A percentile compares a stretch with the other conserved stretches of the same genome.
phyloP scores from a whole-genome alignment of 2,113 vertebrate species.

The Rhombomys opimus region DNA sequence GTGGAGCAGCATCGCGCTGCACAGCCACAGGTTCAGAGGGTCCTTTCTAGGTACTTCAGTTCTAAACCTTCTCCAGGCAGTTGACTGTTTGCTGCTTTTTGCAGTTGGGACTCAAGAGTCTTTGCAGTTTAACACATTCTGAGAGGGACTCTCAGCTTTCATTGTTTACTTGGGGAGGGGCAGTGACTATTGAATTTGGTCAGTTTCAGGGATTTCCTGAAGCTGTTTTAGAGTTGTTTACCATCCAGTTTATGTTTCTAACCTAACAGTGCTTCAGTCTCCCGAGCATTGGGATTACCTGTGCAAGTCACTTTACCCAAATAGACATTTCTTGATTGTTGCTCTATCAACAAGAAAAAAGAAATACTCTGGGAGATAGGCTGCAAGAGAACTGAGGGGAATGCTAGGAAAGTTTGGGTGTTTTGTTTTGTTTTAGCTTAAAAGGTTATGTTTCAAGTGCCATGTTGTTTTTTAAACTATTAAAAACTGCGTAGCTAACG shows the following conservation, averaged over 20 bases:
- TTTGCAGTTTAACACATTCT: neutral
- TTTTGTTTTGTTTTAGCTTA: neutral
- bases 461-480: neutral
- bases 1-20: neutral
- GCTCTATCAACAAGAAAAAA: neutral
- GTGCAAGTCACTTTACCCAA: neutral
- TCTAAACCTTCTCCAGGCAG: neutral
- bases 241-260: neutral
- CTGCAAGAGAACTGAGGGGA: neutral
- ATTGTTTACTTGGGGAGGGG: neutral
- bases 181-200: neutral
- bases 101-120: neutral
- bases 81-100: neutral
- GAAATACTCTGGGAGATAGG: neutral
- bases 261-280: neutral
- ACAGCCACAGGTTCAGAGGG: neutral
- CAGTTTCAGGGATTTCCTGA: neutral
- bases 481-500: neutral
- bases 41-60: neutral
- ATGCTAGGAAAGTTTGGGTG: neutral
- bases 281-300: neutral
- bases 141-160: neutral
- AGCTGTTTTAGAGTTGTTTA: neutral
- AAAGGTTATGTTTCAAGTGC: neutral
- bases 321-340: neutral